phyloP scores from a whole-genome alignment of 2,888 invertebrate genomes.

The Xestia rhomboidea region DNA sequence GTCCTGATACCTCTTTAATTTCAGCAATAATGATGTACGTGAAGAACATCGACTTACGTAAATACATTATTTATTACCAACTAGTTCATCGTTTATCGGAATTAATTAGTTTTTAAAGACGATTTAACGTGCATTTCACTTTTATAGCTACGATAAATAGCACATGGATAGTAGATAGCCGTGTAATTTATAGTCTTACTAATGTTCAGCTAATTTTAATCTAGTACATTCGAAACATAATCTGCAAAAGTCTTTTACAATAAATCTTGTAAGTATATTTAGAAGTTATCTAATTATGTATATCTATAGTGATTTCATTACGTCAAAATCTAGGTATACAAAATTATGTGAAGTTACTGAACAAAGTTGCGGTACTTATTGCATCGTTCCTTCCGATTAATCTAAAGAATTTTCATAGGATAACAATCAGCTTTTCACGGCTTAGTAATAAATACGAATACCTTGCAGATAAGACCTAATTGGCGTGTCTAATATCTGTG shows the following conservation, averaged over 20 bases:
- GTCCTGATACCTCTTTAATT: neutral
- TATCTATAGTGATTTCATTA: neutral
- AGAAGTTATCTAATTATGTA: neutral
- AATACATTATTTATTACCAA: constrained; percentile 3
- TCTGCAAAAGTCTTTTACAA: neutral
- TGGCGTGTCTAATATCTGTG: constrained; percentile 45
- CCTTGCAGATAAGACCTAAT: constrained; percentile 50
- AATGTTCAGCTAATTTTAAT: neutral
- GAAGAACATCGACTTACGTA: constrained; percentile 5
- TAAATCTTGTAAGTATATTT: neutral
- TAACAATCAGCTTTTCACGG: constrained; percentile 29
- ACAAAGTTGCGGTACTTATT: constrained; percentile 9
- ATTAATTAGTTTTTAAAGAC: constrained; percentile 18
- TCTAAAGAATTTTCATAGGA: constrained; percentile 36
- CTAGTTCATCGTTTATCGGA: constrained; percentile 1
- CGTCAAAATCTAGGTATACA: neutral
- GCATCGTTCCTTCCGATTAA: constrained; percentile 33
- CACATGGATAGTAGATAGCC: neutral
- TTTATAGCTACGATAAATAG: constrained; percentile 10
- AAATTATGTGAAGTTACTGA: constrained; percentile 18
- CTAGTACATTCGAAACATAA: neutral
- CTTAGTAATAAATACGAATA: constrained; percentile 40
- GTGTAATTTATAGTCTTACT: constrained; percentile 5
- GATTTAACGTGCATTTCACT: constrained; percentile 12
- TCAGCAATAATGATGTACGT: neutral